Evolutionary conservation across 1,140 invertebrate genomes (phyloP).

Genomic region (Drosophila simulans): DNA sequence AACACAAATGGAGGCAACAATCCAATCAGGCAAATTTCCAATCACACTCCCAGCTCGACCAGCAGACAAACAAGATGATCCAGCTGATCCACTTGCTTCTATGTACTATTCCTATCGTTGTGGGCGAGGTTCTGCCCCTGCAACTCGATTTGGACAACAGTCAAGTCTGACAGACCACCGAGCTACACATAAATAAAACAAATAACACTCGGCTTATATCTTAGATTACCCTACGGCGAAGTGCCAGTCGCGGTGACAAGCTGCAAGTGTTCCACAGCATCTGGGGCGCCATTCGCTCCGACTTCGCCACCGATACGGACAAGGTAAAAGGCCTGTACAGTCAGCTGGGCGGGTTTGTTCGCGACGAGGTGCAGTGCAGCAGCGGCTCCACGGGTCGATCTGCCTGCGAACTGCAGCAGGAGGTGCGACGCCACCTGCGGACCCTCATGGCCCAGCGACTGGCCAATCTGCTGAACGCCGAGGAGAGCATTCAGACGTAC

Average conservation of each 20-base stretch:
- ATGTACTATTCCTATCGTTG: background rate
- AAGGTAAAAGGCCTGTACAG: constrained; percentile 39
- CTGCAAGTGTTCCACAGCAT: constrained; percentile 47
- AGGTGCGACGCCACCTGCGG: constrained; percentile 32
- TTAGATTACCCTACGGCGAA: constrained; percentile 13
- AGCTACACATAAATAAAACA: background rate
- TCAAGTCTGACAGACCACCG: background rate
- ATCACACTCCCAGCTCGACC: background rate
- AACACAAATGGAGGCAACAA: background rate
- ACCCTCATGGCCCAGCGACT: constrained; percentile 23
- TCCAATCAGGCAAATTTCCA: no score
- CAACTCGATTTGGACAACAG: constrained; percentile 26
- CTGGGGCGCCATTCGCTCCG: constrained; percentile 42
- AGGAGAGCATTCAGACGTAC: constrained; percentile 33
- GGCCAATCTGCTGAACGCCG: constrained; percentile 37
- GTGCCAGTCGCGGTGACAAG: constrained; percentile 31
- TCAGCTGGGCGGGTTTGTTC: constrained; percentile 23
- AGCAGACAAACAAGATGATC: constrained; percentile 14
- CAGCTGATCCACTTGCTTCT: background rate
- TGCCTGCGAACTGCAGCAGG: constrained; percentile 47
- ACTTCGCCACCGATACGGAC: constrained; percentile 40
- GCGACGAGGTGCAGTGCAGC: constrained; percentile 23
- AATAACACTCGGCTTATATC: background rate
- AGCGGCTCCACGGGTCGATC: constrained; percentile 19
- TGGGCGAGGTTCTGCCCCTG: background rate